Base-by-base conservation (phyloP, 2,888 invertebrate genomes). In the Notocelia uddmanniana region DNA sequence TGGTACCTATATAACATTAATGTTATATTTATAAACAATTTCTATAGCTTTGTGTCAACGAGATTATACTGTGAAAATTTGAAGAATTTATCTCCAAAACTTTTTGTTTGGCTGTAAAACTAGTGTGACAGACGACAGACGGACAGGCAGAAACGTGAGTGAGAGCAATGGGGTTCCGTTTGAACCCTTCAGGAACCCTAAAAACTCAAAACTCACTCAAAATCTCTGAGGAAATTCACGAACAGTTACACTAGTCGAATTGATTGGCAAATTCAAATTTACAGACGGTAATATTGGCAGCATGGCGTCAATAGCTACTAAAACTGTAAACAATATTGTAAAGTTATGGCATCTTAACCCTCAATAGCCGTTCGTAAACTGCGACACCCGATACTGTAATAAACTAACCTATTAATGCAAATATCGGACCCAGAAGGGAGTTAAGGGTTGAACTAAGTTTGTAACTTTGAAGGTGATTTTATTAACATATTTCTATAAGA, bases 321-420 rank as follows among this genome's bases (percentile, higher is more conserved):
- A 63, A 63, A 63, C 48, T 64, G 64, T 64, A 41, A 64, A 64
- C 64, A 54, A 37, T 54, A 64, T 63, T 52, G 63, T 50, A 21
- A 64, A 54, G 64, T 64, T 64, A 54, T 37, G 64, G 52, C 34
- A n/a, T 19, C 52, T 63, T 63, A 21, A 26, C 62, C 63, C 52
- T 52, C 50, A 21, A 54, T 34, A 45, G 11, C 55, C 37, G 50
- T 37, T 64, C 37, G 50, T 64, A 54, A 63, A 64, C 34, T 52
- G 59, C 55, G 59, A 31, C 31, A 63, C 50, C 50, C 31, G 64
- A 54, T 52, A 50, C 34, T 11, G 52, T 52, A 63, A 64, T 64
- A 54, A 54, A 64, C 64, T 23, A 37, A 23, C 13, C 64, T 64
- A 54, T 64, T 54, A 52, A 63, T 63, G 63, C 21, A 54, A 37